Evolutionary conservation across 2,113 vertebrate genomes (phyloP), one percentile per base, ranked within the genome.

Genomic region (Urocitellus parryii): DNA sequence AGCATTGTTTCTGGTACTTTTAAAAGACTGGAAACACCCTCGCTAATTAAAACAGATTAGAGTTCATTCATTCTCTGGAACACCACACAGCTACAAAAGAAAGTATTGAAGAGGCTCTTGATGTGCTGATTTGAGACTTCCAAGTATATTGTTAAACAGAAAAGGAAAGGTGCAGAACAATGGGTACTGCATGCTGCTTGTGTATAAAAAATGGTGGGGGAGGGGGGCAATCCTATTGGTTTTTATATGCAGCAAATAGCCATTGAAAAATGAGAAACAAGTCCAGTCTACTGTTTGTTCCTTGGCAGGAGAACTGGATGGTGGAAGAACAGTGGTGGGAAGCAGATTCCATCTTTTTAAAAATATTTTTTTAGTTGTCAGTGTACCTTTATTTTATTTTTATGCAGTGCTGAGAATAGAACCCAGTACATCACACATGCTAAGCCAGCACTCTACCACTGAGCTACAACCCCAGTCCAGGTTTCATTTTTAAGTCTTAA

Each of bases 401-500:
- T 45, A 45, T 45, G 45, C 45, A 45, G 45, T 45, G 45, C 45
- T 45, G 45, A 45, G 45, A 45, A 45, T 45, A 45, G 45, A 45
- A 45, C 45, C 45, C 7, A 45, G 45, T 45, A 9, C 45, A 8
- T 45, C 45, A 45, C 45, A 45, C 45, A 45, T 45, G 45, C 45
- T 9, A 8, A 8, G 45, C 45, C 8, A 45, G 45, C 45, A 45
- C 45, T 45, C 45, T 45, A 8, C 45, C 45, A 45, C 45, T 45
- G 45, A 45, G 8, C 45, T 45, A 45, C 45, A 45, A 45, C 45
- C 45, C 45, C 45, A 45, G 8, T 45, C 45, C 45, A 45, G 24
- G 48, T 14, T 95, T 90, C 37, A 53, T 92, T 77, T 88, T 88
- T 86, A 65, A 68, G 53, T 80, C 58, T 95, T 61, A 78, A 77